Percentiles rank a stretch among this genome's conserved stretches.
These are phyloP conservation scores for Paratilapia polleni DNA, from an alignment of 2,113 vertebrate genomes.

Conservation along the genomic window DNA sequence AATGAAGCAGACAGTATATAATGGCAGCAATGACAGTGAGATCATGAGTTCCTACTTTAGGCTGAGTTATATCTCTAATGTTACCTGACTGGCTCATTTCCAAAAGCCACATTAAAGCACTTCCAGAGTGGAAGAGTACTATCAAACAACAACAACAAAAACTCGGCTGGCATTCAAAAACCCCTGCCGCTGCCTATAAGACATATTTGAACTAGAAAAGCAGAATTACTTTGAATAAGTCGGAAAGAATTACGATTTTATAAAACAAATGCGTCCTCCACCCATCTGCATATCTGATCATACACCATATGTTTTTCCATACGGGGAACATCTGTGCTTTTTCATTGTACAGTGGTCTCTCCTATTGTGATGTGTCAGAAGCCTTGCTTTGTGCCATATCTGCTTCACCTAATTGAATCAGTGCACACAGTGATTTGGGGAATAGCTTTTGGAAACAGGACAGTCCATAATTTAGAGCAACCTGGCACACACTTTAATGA, in stretches of 20 bases:
- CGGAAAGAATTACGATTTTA: neutral
- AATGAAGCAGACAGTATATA: neutral
- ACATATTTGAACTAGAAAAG: neutral
- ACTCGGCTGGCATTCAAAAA: neutral
- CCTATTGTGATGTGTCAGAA: constrained; percentile 5
- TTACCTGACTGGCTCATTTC: neutral
- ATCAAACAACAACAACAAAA: neutral
- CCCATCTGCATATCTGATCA: neutral
- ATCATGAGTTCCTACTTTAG: neutral
- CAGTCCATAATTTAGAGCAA: neutral
- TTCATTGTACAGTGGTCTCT: neutral
- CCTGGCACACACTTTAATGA: constrained; percentile 10
- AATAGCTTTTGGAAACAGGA: constrained; percentile 36
- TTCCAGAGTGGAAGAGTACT: neutral
- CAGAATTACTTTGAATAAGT: neutral
- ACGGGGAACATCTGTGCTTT: neutral
- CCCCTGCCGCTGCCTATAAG: neutral
- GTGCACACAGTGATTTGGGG: constrained; percentile 11
- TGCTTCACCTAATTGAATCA: constrained; percentile 23
- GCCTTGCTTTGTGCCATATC: neutral
- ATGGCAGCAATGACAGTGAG: neutral
- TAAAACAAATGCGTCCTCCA: neutral
- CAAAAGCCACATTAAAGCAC: constrained; percentile 3
- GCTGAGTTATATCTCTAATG: neutral
- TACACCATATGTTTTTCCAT: neutral